Evolutionary conservation across 2,113 vertebrate species (phyloP).

Genomic region (Meleagris gallopavo): DNA sequence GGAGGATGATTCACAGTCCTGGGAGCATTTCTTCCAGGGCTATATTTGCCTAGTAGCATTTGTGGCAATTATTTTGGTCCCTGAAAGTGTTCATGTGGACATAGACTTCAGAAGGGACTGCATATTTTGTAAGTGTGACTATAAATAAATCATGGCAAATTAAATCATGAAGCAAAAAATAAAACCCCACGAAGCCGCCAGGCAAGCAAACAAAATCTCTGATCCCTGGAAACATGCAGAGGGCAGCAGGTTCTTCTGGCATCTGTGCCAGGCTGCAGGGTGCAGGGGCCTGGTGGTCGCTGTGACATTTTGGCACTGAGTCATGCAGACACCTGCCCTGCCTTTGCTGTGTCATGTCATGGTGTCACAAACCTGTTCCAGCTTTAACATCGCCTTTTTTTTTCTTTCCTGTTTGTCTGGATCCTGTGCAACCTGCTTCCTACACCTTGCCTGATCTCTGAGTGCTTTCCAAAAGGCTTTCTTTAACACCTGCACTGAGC

Average conservation of each 20-base stretch:
- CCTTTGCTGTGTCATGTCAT: background rate
- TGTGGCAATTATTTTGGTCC: rapidly evolving
- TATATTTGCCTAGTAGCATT: rapidly evolving
- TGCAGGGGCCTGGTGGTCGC: background rate
- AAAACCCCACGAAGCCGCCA: background rate
- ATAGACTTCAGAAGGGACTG: background rate
- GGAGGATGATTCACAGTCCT: background rate
- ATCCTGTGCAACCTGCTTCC: background rate
- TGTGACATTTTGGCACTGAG: background rate
- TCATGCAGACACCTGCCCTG: background rate
- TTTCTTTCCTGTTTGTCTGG: background rate
- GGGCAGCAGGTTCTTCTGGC: background rate
- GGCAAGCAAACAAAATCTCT: background rate
- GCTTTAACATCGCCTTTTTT: background rate
- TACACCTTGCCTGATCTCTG: background rate
- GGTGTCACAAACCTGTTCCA: background rate
- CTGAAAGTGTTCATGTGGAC: background rate
- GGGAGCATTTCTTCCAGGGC: background rate
- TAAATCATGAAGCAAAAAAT: background rate
- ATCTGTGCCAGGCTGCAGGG: background rate
- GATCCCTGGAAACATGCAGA: background rate
- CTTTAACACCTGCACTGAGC: background rate
- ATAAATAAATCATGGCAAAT: background rate
- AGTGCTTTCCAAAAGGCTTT: background rate
- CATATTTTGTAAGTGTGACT: rapidly evolving